phyloP scores from a whole-genome alignment of 2,797 vertebrate species.

The Sphenodon punctatus region DNA sequence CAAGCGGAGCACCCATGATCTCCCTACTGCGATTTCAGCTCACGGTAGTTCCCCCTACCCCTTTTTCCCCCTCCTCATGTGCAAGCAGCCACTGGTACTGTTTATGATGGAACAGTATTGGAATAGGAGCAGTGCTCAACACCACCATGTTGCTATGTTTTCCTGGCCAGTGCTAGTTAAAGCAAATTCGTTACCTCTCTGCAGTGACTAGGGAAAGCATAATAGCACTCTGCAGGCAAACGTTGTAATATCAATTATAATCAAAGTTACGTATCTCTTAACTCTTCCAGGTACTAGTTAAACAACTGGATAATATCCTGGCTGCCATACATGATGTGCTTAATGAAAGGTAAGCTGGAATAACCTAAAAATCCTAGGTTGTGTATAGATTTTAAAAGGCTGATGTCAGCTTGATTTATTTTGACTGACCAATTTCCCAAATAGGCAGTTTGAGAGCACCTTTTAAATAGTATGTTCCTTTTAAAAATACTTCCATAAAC shows the following conservation, averaged over 20 bases:
- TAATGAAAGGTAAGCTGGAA: constrained; percentile 90
- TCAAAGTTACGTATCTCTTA: not conserved
- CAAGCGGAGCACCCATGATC: too few species aligned
- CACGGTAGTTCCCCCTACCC: too few species aligned
- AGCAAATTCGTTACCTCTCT: constrained; percentile 16
- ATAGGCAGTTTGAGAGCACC: not conserved
- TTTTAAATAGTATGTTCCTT: too few species aligned
- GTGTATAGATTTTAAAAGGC: not conserved
- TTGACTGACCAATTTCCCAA: not conserved
- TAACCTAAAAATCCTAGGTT: not conserved
- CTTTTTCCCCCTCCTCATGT: too few species aligned
- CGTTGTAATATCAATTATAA: not conserved
- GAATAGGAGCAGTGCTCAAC: constrained; percentile 3
- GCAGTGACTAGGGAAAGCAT: not conserved
- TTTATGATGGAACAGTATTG: constrained; percentile 34
- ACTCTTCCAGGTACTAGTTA: constrained; percentile 87
- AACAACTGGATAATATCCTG: constrained; percentile 98
- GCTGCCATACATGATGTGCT: constrained; percentile 94
- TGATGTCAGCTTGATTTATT: not conserved
- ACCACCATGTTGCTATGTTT: constrained; percentile 30
- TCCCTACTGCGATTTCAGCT: too few species aligned
- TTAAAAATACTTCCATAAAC: not conserved
- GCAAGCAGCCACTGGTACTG: too few species aligned
- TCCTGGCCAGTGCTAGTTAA: constrained; percentile 37
- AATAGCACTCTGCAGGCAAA: not conserved